Evolutionary conservation across 30 jellyfish, hydroid and myxozoan species (phyloP).

Genomic region (Mastigias papua): DNA sequence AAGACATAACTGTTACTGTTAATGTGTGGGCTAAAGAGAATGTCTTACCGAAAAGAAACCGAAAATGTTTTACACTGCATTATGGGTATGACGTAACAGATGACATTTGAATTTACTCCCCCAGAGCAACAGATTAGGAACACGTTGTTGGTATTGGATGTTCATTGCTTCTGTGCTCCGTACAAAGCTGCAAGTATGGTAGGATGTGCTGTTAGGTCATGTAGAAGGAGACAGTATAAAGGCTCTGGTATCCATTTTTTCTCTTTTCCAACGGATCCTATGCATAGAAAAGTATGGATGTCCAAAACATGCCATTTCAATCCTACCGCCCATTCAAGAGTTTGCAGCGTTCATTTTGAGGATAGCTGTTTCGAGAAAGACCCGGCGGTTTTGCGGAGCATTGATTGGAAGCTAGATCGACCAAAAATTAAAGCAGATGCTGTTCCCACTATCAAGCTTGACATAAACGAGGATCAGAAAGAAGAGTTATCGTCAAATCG

Average conservation of each 20-base stretch:
- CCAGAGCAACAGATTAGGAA: not conserved
- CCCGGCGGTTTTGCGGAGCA: slow-evolving; percentile 76
- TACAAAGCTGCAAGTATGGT: slow-evolving; percentile 35
- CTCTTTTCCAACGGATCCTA: slow-evolving; percentile 73
- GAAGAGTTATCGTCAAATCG: slow-evolving; percentile 11
- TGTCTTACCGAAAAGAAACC: not conserved
- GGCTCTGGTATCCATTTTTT: slow-evolving; percentile 79
- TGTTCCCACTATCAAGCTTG: slow-evolving; percentile 57
- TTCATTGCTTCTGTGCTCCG: not conserved
- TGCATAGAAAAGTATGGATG: slow-evolving; percentile 52
- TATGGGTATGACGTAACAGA: slow-evolving; percentile 76
- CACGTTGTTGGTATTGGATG: not conserved
- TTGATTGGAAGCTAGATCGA: slow-evolving; percentile 73
- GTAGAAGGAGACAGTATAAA: slow-evolving; percentile 64
- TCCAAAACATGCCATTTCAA: slow-evolving; percentile 38
- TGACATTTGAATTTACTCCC: slow-evolving; percentile 42
- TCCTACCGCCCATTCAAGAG: slow-evolving; percentile 75
- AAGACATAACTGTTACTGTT: no score
- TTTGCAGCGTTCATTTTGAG: slow-evolving; percentile 75
- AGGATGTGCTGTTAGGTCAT: slow-evolving; percentile 71
- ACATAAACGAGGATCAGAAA: not conserved
- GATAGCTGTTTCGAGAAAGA: slow-evolving; percentile 70
- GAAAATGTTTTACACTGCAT: not conserved
- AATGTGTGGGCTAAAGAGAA: no score
- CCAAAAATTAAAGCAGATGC: slow-evolving; percentile 70